These are phyloP conservation scores for Eulemur rufifrons DNA, from an alignment of 2,113 vertebrate species.

Conservation along the genomic window DNA sequence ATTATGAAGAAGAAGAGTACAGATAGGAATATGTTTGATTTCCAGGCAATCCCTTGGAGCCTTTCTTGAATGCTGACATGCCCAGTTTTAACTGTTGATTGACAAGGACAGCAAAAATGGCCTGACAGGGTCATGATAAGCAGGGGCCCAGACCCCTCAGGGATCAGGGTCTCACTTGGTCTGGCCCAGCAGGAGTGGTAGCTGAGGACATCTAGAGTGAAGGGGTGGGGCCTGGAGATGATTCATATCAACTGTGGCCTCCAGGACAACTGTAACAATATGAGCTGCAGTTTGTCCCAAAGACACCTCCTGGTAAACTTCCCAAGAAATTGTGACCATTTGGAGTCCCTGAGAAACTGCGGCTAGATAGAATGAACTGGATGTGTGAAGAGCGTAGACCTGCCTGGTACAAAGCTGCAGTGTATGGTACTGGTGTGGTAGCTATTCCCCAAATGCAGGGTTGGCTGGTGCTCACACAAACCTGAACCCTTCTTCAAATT, in stretches of 20 bases:
- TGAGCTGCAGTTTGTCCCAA: neutral
- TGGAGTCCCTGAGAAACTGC: neutral
- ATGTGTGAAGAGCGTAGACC: neutral
- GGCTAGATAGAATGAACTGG: no score
- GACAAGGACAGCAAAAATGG: neutral
- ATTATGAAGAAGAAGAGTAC: neutral
- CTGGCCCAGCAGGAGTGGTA: neutral
- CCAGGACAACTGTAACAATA: neutral
- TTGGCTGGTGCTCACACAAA: neutral
- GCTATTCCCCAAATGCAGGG: no score
- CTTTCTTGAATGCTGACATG: neutral
- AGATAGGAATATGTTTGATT: neutral
- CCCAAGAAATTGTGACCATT: neutral
- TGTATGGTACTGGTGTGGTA: no score
- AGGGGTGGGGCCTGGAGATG: fast-evolving
- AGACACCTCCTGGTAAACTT: neutral
- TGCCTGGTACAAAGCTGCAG: neutral
- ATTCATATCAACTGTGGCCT: neutral
- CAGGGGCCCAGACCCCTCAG: neutral
- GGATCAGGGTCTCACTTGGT: neutral
- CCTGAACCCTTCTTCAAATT: no score
- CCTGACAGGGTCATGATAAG: neutral
- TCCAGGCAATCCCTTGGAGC: no score
- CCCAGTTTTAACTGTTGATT: neutral
- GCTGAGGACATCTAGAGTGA: neutral